phyloP scores from a whole-genome alignment of 2,888 invertebrate species.

The Nomada fabriciana region DNA sequence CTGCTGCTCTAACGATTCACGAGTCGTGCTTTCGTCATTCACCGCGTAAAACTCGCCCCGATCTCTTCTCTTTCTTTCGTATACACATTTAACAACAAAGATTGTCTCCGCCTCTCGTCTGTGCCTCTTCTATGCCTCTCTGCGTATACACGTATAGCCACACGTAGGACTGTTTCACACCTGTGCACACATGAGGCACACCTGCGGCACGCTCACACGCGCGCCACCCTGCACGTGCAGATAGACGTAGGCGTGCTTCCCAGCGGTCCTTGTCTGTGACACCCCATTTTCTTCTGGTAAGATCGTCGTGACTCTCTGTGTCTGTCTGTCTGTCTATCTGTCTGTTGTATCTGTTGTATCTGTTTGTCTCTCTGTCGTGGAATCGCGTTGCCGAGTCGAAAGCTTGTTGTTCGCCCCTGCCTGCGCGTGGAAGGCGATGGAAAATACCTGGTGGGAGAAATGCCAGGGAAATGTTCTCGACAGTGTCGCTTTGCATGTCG shows the following conservation, averaged over 20 bases:
- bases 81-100: background rate
- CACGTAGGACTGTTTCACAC: slow-evolving; percentile 33
- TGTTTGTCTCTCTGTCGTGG: background rate
- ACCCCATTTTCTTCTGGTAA: slow-evolving; percentile 20
- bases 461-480: background rate
- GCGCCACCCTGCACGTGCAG: slow-evolving; percentile 35
- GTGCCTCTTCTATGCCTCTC: background rate
- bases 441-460: too few species aligned
- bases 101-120: too few species aligned
- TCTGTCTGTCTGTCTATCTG: slow-evolving; percentile 4
- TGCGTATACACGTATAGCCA: background rate
- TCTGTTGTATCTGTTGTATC: too few species aligned
- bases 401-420: too few species aligned
- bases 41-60: slow-evolving; percentile 62
- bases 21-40: slow-evolving; percentile 62
- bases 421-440: too few species aligned
- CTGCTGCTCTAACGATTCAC: slow-evolving; percentile 69
- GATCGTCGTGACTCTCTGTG: slow-evolving; percentile 29
- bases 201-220: slow-evolving; percentile 36
- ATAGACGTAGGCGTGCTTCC: slow-evolving; percentile 41
- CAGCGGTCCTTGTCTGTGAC: slow-evolving; percentile 18
- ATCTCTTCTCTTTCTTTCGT: slow-evolving; percentile 14
- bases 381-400: background rate
- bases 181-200: slow-evolving; percentile 52
- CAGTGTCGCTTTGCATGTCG: background rate